These are phyloP conservation scores for human (Homo sapiens) DNA, from an alignment of 2,113 vertebrate species.

Conservation along the genomic window GRCh38 chr4:187099501-187100000, in stretches of 20 bases:
- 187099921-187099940: neutral
- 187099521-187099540: neutral
- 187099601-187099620: neutral
- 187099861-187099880: neutral
- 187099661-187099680: neutral
- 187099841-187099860: neutral
- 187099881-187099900: neutral
- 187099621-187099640: neutral
- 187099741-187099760: neutral
- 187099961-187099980: neutral
- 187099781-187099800: neutral
- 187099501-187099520: neutral
- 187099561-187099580: neutral
- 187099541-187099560: neutral
- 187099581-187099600: rapidly evolving
- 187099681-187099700: neutral
- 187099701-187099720: neutral
- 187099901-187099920: neutral
- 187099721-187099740: neutral
- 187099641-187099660: neutral
- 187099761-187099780: neutral
- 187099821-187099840: neutral
- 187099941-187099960: neutral
- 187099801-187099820: neutral
- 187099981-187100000: neutral